Percentiles rank a stretch among this genome's conserved stretches.
phyloP scores from a whole-genome alignment of 2,797 vertebrate genomes.

The Notolepis coatsorum region DNA sequence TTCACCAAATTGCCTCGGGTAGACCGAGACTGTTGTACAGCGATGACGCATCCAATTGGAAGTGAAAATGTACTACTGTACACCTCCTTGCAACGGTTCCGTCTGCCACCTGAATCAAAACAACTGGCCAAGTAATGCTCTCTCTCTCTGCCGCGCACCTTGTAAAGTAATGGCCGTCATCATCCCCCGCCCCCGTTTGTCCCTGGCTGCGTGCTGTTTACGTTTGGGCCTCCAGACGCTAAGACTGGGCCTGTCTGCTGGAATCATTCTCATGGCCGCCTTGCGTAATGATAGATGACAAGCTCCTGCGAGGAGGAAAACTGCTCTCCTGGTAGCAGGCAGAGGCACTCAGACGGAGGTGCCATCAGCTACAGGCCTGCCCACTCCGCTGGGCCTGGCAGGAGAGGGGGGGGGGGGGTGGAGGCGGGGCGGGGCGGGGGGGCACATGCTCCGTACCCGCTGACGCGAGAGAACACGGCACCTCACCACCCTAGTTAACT shows the following conservation, averaged over 20 bases:
- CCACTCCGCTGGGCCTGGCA: slow-evolving; percentile 12
- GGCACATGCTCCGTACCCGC: slow-evolving; percentile 30
- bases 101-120: background rate
- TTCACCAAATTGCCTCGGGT: too few species aligned
- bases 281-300: slow-evolving; percentile 73
- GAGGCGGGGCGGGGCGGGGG: background rate
- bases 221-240: slow-evolving; percentile 51
- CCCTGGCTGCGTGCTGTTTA: slow-evolving; percentile 59
- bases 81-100: slow-evolving; percentile 3
- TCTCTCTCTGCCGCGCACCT: slow-evolving; percentile 15
- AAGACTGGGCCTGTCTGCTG: slow-evolving; percentile 58
- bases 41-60: slow-evolving; percentile 13
- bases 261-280: slow-evolving; percentile 65
- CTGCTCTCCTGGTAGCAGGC: slow-evolving; percentile 44
- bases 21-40: too few species aligned
- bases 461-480: slow-evolving; percentile 40
- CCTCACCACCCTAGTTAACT: background rate
- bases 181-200: slow-evolving; percentile 47
- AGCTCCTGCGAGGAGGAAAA: slow-evolving; percentile 59
- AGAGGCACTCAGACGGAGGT: slow-evolving; percentile 49
- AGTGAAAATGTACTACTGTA: slow-evolving; percentile 4
- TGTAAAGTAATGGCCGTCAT: slow-evolving; percentile 60
- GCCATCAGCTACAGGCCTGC: slow-evolving; percentile 47
- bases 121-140: slow-evolving; percentile 1
- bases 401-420: background rate